These are phyloP conservation scores for Euproctis similis DNA, from an alignment of 2,888 invertebrate species.

Conservation along the genomic window DNA sequence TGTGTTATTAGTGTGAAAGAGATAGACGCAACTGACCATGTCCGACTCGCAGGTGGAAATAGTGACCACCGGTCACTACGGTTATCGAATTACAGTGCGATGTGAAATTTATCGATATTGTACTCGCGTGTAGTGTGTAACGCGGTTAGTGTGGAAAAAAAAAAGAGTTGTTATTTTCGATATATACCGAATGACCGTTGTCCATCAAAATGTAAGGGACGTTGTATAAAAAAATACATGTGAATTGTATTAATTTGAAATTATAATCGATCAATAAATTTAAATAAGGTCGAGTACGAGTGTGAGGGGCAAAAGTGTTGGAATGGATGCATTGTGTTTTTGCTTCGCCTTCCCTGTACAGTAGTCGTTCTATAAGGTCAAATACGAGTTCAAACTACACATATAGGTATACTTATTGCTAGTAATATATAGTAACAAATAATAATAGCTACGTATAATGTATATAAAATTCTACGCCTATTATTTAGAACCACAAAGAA, in stretches of 20 bases:
- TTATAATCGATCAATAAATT: slow-evolving; percentile 53
- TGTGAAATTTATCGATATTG: slow-evolving; percentile 61
- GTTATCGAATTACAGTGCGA: slow-evolving; percentile 58
- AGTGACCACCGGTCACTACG: slow-evolving; percentile 63
- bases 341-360: slow-evolving; percentile 26
- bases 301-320: slow-evolving; percentile 38
- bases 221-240: slow-evolving; percentile 49
- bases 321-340: slow-evolving; percentile 16
- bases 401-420: too few species aligned
- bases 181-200: slow-evolving; percentile 46
- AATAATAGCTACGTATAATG: too few species aligned
- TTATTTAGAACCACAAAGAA: too few species aligned
- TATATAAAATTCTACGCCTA: too few species aligned
- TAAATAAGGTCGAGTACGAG: slow-evolving; percentile 42
- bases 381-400: slow-evolving; percentile 18
- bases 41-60: slow-evolving; percentile 50
- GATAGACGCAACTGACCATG: slow-evolving; percentile 27
- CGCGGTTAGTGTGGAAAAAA: slow-evolving; percentile 40
- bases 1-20: slow-evolving; percentile 14
- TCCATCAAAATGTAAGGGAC: slow-evolving; percentile 38
- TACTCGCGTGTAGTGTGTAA: slow-evolving; percentile 46
- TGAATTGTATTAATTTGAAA: slow-evolving; percentile 62
- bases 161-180: slow-evolving; percentile 19
- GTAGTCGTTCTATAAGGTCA: slow-evolving; percentile 12
- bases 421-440: too few species aligned